Conservation (phyloP, 2,888 invertebrate species). For the Rhagonycha fulva region DNA sequence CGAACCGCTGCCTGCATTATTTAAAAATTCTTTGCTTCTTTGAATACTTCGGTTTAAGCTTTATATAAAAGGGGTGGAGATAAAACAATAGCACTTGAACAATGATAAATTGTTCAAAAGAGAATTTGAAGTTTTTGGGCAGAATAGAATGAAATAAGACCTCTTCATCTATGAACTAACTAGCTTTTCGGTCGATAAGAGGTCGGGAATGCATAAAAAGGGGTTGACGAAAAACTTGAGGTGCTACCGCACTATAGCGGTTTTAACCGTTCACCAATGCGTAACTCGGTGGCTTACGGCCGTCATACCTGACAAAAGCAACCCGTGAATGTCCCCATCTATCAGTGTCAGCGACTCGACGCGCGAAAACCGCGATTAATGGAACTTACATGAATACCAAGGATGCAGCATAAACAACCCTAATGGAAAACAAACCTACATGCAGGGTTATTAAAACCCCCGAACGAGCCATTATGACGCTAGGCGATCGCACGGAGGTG, state of each 20-base stretch:
- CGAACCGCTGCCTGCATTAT: neutral
- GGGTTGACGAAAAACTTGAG: neutral
- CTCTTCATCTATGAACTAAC: constrained; percentile 36
- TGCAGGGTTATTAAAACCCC: constrained; percentile 40
- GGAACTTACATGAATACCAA: constrained; percentile 51
- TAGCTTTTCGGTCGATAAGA: constrained; percentile 34
- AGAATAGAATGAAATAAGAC: constrained; percentile 36
- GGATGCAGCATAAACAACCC: constrained; percentile 48
- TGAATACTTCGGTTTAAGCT: constrained; percentile 31
- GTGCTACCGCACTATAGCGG: constrained; percentile 15
- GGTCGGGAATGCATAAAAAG: constrained; percentile 16
- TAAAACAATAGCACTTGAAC: constrained; percentile 43
- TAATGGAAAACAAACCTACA: constrained; percentile 49
- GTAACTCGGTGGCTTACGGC: constrained; percentile 29
- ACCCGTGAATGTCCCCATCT: constrained; percentile 43
- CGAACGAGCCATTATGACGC: constrained; percentile 35
- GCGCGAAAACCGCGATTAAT: constrained; percentile 49
- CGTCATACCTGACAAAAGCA: constrained; percentile 43
- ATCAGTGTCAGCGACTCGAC: constrained; percentile 47
- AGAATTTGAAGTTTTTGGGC: constrained; percentile 33
- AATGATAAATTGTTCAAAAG: constrained; percentile 42
- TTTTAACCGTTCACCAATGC: constrained; percentile 25
- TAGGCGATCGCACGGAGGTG: constrained; percentile 34
- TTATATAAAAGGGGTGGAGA: constrained; percentile 30
- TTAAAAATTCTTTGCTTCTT: constrained; percentile 23